These are phyloP conservation scores for Camelus bactrianus DNA, from an alignment of 2,113 vertebrate genomes.

Conservation along the genomic window DNA sequence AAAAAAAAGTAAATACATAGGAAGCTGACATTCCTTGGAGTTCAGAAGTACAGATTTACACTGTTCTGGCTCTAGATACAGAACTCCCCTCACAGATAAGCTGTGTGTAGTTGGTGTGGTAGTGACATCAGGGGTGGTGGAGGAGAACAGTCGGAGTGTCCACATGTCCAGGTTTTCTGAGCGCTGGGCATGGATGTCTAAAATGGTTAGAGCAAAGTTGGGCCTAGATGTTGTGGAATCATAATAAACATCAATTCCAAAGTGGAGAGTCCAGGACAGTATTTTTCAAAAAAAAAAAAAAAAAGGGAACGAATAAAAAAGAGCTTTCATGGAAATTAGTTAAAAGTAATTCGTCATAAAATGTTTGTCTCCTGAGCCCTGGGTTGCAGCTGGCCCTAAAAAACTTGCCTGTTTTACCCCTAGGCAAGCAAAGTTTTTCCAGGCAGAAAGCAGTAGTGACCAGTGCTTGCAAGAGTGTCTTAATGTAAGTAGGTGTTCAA, in stretches of 20 bases:
- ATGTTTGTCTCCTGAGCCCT: background rate
- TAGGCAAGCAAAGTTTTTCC: background rate
- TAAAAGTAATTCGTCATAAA: background rate
- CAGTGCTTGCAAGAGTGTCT: background rate
- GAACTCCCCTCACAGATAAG: background rate
- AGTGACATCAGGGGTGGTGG: rapidly evolving
- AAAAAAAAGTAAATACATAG: background rate
- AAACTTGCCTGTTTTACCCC: background rate
- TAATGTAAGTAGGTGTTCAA: background rate
- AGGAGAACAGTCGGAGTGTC: too few relatives aligned
- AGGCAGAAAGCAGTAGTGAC: background rate
- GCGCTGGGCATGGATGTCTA: background rate
- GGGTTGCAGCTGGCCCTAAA: background rate
- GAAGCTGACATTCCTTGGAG: background rate
- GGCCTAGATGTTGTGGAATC: background rate
- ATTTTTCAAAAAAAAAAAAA: background rate
- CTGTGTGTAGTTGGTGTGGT: rapidly evolving
- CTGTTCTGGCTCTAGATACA: background rate
- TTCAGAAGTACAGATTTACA: background rate
- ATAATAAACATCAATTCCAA: background rate
- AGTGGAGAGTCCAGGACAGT: background rate
- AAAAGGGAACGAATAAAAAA: background rate
- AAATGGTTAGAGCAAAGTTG: background rate
- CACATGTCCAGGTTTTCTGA: background rate
- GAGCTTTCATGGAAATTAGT: background rate